Evolutionary conservation across 2,113 vertebrate species (phyloP).

Genomic region (Pteruthius melanotis): DNA sequence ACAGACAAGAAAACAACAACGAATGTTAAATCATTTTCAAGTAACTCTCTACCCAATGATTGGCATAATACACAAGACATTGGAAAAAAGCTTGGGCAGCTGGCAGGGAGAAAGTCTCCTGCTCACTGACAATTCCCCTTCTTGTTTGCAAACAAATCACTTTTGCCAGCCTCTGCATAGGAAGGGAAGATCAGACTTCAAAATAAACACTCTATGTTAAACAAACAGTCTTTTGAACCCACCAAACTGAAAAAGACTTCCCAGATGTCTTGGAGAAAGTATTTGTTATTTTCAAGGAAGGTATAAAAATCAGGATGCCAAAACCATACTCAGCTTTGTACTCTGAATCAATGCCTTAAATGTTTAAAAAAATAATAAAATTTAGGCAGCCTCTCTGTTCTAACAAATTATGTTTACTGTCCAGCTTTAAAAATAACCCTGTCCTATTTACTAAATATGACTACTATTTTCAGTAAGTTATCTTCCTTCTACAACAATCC

Average conservation of each 20-base stretch:
- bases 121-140: not conserved
- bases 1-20: not conserved
- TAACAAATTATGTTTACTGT: not conserved
- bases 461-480: not conserved
- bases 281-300: not conserved
- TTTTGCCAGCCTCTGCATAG: conserved; percentile 16
- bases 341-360: not conserved
- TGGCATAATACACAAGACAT: not conserved
- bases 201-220: conserved; percentile 18
- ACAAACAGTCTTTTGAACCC: conserved; percentile 15
- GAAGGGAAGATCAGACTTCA: conserved; percentile 17
- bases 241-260: not conserved
- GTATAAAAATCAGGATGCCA: not conserved
- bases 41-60: rapidly evolving
- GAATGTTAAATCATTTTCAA: not conserved
- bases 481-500: not conserved
- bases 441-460: not conserved
- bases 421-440: not conserved
- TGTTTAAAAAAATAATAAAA: not conserved
- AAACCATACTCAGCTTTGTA: not conserved
- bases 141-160: conserved; percentile 30
- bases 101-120: conserved; percentile 31
- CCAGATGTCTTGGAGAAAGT: not conserved
- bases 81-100: not conserved
- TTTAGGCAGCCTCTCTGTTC: not conserved